These are phyloP conservation scores for Trichonephila clavipes DNA, from an alignment of 1,140 invertebrate species.

Conservation along the genomic window DNA sequence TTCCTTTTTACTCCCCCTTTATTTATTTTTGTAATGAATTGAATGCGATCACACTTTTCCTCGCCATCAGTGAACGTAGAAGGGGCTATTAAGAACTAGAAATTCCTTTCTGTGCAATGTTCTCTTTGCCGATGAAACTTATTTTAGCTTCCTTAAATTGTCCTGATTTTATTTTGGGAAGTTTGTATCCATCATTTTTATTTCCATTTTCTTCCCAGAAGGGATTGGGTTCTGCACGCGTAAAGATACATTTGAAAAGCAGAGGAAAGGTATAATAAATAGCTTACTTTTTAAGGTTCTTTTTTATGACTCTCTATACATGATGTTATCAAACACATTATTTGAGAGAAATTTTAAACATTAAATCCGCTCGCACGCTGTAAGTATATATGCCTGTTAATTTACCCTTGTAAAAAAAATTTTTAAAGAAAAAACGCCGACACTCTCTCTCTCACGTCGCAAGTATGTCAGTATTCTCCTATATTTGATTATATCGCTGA, in stretches of 20 bases:
- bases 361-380: background rate
- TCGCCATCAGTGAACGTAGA: background rate
- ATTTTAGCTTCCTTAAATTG: conserved; percentile 39
- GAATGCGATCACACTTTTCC: conserved; percentile 6
- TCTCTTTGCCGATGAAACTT: background rate
- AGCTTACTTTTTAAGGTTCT: background rate
- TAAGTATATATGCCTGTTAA: too few species aligned
- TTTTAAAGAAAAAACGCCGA: too few species aligned
- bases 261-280: background rate
- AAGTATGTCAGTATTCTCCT: too few species aligned
- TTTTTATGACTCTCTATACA: background rate
- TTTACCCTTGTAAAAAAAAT: too few species aligned
- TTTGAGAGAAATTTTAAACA: background rate
- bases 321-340: background rate
- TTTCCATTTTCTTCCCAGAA: background rate
- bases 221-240: background rate
- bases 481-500: too few species aligned
- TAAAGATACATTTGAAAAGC: background rate
- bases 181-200: conserved; percentile 25
- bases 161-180: conserved; percentile 44
- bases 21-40: conserved; percentile 33
- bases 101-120: conserved; percentile 17
- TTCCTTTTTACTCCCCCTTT: background rate
- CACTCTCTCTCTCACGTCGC: too few species aligned
- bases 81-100: background rate